Base-by-base conservation (phyloP, 2,888 invertebrate species). In the Drosophila rellima region DNA sequence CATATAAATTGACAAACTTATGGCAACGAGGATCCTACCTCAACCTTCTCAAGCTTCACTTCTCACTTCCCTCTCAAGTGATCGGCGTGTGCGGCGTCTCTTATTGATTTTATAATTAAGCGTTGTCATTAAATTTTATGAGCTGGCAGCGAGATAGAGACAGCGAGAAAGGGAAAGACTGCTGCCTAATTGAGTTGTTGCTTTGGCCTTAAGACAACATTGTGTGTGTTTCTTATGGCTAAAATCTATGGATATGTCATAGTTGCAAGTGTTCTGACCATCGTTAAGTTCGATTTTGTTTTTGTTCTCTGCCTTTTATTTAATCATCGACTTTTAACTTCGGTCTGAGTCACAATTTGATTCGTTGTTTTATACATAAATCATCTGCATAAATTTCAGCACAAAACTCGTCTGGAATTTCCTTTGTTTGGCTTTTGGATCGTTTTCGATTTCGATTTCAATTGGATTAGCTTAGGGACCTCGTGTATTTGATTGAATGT, bases 121-220 rank as follows among this genome's bases (percentile, higher is more conserved):
- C 90, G 89, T 84, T 90, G 88, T 90, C 90, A 89, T 90, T 90
- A 90, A 90, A 90, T 90, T 88, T 88, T 90, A 88, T 80, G 90
- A 80, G 84, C 70, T 56, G 48, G 18, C 26, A 60, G 45, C 8
- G 15, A 42, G 39, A 13, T 35, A 68, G 40, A 59, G 29, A 39
- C 20, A 31, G 10, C 20, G 15, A 39, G 39, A 42, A 47, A 45
- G 31, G 17, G 48, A 33, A n/a, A 48, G 33, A 18, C 23, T 44
- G 68, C 26, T 52, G 69, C 81, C 76, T 85, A 85, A 85, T 85
- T 85, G 85, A 85, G 85, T 87, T 85, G 90, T 85, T 85, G 90
- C 90, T 83, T 63, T 63, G 45, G 60, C 51, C 47, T 39, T 33
- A 44, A 40, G 54, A 33, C 48, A 48, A 75, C 80, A 75, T 75